These are phyloP conservation scores for Aphelenchoides avenae DNA, from an alignment of 1,140 invertebrate genomes.

Conservation along the genomic window DNA sequence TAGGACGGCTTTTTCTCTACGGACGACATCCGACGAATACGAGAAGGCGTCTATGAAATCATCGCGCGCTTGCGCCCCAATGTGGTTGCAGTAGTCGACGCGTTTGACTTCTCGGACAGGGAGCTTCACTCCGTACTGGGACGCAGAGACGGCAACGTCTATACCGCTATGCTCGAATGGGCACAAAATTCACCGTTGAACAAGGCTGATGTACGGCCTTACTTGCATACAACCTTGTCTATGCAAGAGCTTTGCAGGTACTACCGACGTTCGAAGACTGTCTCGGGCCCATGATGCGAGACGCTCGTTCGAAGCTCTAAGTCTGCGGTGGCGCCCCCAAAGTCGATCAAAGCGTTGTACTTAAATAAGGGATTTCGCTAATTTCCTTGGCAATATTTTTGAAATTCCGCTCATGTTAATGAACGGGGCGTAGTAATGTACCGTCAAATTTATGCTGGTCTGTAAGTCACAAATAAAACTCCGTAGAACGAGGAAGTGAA, in stretches of 20 bases:
- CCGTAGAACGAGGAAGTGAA: background rate
- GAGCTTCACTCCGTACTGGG: slow-evolving; percentile 77
- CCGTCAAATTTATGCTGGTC: background rate
- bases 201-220: slow-evolving; percentile 64
- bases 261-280: slow-evolving; percentile 42
- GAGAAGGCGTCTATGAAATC: slow-evolving; percentile 22
- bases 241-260: slow-evolving; percentile 15
- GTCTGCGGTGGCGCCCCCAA: slow-evolving; percentile 2
- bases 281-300: slow-evolving; percentile 46
- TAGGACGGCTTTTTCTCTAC: slow-evolving; percentile 16
- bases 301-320: slow-evolving; percentile 37
- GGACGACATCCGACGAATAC: slow-evolving; percentile 26
- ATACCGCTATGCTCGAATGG: slow-evolving; percentile 77
- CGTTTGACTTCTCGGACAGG: slow-evolving; percentile 79
- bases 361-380: slow-evolving; percentile 9
- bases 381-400: slow-evolving; percentile 2
- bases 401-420: slow-evolving; percentile 2
- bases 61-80: slow-evolving; percentile 66
- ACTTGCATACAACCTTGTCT: too few species aligned
- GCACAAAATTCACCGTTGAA: slow-evolving; percentile 82
- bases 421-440: background rate
- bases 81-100: slow-evolving; percentile 80
- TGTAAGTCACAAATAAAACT: background rate
- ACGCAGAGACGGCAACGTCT: slow-evolving; percentile 82
- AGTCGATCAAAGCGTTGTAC: background rate